A percentile compares a stretch with the other conserved stretches of the same genome.
Evolutionary conservation across 1,140 invertebrate genomes (phyloP).

Genomic region (Brachionus paranguensis): DNA sequence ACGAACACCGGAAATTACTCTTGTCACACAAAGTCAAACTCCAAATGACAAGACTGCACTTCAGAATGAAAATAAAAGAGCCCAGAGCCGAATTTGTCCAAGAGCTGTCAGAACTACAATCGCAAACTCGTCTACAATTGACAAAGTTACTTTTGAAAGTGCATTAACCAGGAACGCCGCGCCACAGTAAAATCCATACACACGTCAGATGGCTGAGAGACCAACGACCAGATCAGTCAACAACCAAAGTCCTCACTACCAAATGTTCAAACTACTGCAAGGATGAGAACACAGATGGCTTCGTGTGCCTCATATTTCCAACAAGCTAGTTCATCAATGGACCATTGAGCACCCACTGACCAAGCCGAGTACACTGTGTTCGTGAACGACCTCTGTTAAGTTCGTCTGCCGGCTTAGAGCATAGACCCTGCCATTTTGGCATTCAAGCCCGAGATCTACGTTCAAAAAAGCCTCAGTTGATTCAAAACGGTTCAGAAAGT

Average conservation of each 20-base stretch:
- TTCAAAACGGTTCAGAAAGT: not conserved
- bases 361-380: slow-evolving; percentile 37
- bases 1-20: not conserved
- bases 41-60: not conserved
- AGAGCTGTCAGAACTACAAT: not conserved
- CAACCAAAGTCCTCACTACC: not conserved
- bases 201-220: slow-evolving; percentile 23
- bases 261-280: slow-evolving; percentile 39
- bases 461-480: slow-evolving; percentile 7
- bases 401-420: not conserved
- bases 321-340: not conserved
- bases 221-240: not conserved
- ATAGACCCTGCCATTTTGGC: not conserved
- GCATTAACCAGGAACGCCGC: slow-evolving; percentile 15
- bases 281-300: slow-evolving; percentile 21
- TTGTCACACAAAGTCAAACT: not conserved
- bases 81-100: slow-evolving; percentile 18
- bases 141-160: slow-evolving; percentile 5
- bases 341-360: not conserved
- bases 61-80: slow-evolving; percentile 35
- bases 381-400: not conserved
- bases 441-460: not conserved
- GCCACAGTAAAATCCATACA: slow-evolving; percentile 20
- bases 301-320: slow-evolving; percentile 15
- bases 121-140: not conserved